Percentiles rank a stretch among this genome's conserved stretches.
These are phyloP conservation scores for Pavo muticus DNA, from an alignment of 2,113 vertebrate species.

Conservation along the genomic window DNA sequence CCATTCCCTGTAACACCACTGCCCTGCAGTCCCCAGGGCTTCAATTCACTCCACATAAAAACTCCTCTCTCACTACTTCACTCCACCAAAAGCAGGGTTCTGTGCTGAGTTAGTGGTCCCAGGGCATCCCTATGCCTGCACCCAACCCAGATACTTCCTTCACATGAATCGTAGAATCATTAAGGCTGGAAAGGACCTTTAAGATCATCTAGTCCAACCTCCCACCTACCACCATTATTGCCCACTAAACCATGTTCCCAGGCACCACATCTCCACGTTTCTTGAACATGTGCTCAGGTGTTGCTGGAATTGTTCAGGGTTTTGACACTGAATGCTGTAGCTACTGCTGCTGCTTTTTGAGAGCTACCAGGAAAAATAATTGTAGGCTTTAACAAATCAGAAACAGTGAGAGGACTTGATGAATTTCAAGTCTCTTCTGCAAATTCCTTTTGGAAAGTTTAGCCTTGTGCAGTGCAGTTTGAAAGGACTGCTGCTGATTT, in stretches of 20 bases:
- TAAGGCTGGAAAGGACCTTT: no score
- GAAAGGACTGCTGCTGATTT: neutral
- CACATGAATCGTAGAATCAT: neutral
- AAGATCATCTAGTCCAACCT: no score
- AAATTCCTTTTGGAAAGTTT: neutral
- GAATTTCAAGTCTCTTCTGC: neutral
- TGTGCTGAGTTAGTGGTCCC: accelerated
- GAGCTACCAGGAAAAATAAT: neutral
- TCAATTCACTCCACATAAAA: neutral
- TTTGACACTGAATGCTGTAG: neutral
- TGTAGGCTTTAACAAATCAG: neutral
- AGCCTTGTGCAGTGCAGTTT: accelerated
- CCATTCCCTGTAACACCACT: accelerated
- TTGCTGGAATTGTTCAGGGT: neutral
- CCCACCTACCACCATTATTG: no score
- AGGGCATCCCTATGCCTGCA: neutral
- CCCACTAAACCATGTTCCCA: no score
- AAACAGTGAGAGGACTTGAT: neutral
- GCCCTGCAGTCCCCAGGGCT: neutral
- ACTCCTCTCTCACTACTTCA: neutral
- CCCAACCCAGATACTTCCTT: neutral
- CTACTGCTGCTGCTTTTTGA: neutral
- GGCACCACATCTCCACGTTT: no score
- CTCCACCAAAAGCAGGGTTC: neutral
- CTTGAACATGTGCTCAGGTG: neutral